Conservation (phyloP, 2,888 invertebrate genomes). For the Chymomyza fuscimana region DNA sequence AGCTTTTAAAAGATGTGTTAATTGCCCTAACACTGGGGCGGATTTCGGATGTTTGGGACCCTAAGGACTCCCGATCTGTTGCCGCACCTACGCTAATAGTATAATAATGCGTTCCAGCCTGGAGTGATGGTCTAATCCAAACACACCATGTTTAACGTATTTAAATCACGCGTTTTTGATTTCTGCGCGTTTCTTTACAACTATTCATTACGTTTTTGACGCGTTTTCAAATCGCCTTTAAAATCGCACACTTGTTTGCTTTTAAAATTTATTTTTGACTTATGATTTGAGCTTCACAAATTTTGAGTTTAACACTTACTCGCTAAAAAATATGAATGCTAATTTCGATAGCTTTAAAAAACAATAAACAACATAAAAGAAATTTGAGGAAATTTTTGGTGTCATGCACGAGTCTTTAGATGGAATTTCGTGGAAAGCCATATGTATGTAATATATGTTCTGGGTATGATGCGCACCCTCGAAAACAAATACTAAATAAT, state of each 20-base stretch:
- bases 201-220: not conserved
- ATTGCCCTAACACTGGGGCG: too few species aligned
- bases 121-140: too few species aligned
- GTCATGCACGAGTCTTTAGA: not conserved
- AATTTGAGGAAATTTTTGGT: not conserved
- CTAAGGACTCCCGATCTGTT: too few species aligned
- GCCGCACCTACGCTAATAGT: too few species aligned
- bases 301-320: not conserved
- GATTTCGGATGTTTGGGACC: too few species aligned
- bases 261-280: not conserved
- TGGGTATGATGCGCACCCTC: conserved; percentile 1
- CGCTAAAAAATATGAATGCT: conserved; percentile 6
- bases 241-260: not conserved
- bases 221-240: not conserved
- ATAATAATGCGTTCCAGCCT: too few species aligned
- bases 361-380: conserved; percentile 3
- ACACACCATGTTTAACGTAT: not conserved
- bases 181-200: not conserved
- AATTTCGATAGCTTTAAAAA: not conserved
- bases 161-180: not conserved
- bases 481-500: conserved; percentile 1
- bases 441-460: not conserved
- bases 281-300: conserved; percentile 1
- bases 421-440: conserved; percentile 3
- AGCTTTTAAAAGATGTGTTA: too few species aligned